Evolutionary conservation across 2,888 invertebrate species (phyloP), one percentile per base, ranked within the genome.

Genomic region (Spodoptera picta): DNA sequence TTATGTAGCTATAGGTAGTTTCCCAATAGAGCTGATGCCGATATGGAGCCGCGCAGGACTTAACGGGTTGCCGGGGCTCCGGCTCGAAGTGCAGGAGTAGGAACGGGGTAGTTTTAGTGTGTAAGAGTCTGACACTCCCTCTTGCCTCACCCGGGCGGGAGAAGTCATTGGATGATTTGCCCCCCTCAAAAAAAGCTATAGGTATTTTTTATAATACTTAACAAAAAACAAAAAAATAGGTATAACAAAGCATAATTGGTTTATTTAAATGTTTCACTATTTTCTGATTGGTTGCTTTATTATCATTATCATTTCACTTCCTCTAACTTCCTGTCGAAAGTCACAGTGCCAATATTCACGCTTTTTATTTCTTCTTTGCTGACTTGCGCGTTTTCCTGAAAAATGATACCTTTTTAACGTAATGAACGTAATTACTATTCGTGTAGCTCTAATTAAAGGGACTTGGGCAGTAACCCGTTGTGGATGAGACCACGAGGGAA

Each of bases 331-430:
- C 92, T 89, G 76, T 93, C 93, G 73, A 90, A 92, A 45, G 92
- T 92, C 65, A 91, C 87, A 31, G 94, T 94, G 69, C 93, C 94
- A 62, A 94, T 93, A 79, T 93, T 93, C 56, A 91, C 92, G 72
- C 90, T 92, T 83, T 93, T 93, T 75, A 92, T 92, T 86, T 93
- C 93, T 69, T 93, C 93, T 85, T 92, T 93, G 71, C 90, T 92
- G 60, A 83, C 83, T 79, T 90, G 87, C 60, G 83, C 83, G 57
- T 82, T 88, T 81, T 91, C 93, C 93, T 92, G 86, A 9, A 88
- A 90, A 42, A 56, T 45, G 2, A 62, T 56, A n/a, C n/a, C 41
- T 53, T 48, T 67, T 69, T 69, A 52, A 44, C 36, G 31, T 46
- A 46, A 50, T 57, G 36, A 47, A 27, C 43, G 19, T 65, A 58